phyloP scores from a whole-genome alignment of 2,888 invertebrate species.

The Globia sparganii region DNA sequence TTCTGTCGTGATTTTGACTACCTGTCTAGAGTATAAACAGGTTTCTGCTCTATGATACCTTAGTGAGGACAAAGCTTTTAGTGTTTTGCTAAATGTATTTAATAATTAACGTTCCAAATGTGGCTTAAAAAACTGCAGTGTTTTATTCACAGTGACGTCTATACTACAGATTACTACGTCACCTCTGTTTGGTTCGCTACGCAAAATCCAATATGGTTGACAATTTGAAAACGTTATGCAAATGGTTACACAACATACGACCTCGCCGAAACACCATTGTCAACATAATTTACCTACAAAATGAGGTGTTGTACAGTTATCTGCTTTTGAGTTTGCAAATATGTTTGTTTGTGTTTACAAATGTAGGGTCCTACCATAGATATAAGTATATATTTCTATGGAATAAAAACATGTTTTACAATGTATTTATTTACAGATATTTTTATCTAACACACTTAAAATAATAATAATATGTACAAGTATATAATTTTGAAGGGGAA shows the following conservation, averaged over 20 bases:
- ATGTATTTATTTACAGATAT: too few relatives aligned
- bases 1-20: too few relatives aligned
- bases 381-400: not conserved
- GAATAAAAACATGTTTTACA: too few relatives aligned
- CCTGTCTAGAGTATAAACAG: too few relatives aligned
- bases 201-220: conserved; percentile 15
- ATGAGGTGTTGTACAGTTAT: conserved; percentile 20
- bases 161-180: not conserved
- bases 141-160: not conserved
- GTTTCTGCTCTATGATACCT: too few relatives aligned
- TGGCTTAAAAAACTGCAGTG: too few relatives aligned
- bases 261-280: conserved; percentile 44
- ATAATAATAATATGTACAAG: too few relatives aligned
- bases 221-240: conserved; percentile 50
- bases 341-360: conserved; percentile 6
- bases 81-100: not conserved
- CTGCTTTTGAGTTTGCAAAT: conserved; percentile 9
- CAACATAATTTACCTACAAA: conserved; percentile 30
- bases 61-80: not conserved
- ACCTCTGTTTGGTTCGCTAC: conserved; percentile 7
- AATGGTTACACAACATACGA: conserved; percentile 44
- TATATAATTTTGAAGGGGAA: too few relatives aligned
- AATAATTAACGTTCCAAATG: not conserved
- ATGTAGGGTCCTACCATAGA: not conserved
- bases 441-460: too few relatives aligned